phyloP scores from a whole-genome alignment of 1,140 invertebrate species.

The Steinernema feltiae region DNA sequence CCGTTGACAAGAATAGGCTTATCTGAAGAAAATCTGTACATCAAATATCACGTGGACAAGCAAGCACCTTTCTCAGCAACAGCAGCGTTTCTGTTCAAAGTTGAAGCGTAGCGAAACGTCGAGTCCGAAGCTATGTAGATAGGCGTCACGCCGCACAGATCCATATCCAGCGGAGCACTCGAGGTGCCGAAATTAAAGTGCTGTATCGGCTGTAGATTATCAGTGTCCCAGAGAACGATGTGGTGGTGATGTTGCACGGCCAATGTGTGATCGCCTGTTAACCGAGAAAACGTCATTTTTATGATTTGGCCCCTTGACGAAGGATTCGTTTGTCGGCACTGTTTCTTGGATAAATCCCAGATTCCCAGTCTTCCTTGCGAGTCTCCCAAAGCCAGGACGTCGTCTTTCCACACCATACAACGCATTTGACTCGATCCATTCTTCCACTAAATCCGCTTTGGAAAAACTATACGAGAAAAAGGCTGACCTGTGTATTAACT shows the following conservation, averaged over 20 bases:
- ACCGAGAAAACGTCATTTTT: conserved; percentile 43
- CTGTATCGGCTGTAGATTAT: conserved; percentile 43
- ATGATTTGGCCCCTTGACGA: conserved; percentile 26
- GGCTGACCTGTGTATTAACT: conserved; percentile 51
- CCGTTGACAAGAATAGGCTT: neutral
- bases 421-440: conserved; percentile 41
- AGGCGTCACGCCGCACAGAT: conserved; percentile 52
- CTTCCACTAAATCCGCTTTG: conserved; percentile 43
- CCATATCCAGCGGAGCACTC: conserved; percentile 42
- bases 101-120: conserved; percentile 31
- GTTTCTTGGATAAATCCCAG: conserved; percentile 47
- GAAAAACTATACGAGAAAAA: neutral
- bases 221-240: conserved; percentile 50
- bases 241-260: conserved; percentile 48
- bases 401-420: conserved; percentile 57
- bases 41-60: neutral
- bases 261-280: conserved; percentile 51
- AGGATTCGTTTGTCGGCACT: conserved; percentile 35
- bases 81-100: conserved; percentile 20
- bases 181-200: conserved; percentile 25
- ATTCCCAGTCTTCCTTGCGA: conserved; percentile 46
- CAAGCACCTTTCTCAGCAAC: conserved; percentile 29
- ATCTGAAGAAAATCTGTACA: neutral
- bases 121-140: conserved; percentile 49
- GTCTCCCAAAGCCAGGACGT: conserved; percentile 55